Evolutionary conservation across 2,888 invertebrate species (phyloP), one percentile per base, ranked within the genome.

Genomic region (Eupeodes latifasciatus): DNA sequence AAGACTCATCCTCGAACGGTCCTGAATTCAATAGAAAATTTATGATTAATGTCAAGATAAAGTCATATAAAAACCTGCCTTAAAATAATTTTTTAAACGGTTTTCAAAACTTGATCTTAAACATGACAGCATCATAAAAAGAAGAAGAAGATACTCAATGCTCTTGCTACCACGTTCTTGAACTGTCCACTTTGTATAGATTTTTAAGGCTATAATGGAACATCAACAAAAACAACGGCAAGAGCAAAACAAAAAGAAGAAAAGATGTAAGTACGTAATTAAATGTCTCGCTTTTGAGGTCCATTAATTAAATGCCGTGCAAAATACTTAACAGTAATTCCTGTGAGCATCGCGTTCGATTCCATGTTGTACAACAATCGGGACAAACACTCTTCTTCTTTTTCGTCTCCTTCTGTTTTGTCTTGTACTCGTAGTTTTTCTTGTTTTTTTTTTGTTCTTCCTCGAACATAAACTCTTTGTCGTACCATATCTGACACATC

Each of bases 281-380:
- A 88, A 88, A 88, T 85, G 88, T 81, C 85, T 74, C 69, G 81
- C 78, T 85, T 85, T 81, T 85, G 88, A 85, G 51, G 64, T 74
- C 78, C 85, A 88, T 88, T 85, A 85, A 88, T 88, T 88, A 88
- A 88, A 85, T 77, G 88, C 59, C 78, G 57, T 53, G 71, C 36
- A 62, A 67, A 64, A 74, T 81, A 81, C 57, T 81, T 81, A 61
- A 85, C 85, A 81, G 88, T 88, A 88, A 77, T 84, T 78, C 77
- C 74, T 74, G 59, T 72, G 74, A 36, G 74, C 81, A 85, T 78
- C 69, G 78, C 81, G 72, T 85, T 69, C 78, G 81, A 85, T 88
- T 78, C 81, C 51, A 75, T 85, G 88, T 85, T 81, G 64, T 79
- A 86, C 86, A 85, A 76, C 57, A 40, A 64, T n/a, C 71, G 80